Evolutionary conservation across 92 coral and sea anemone species (phyloP), one percentile per base, ranked within the genome.

Genomic region (Pocillopora meandrina): DNA sequence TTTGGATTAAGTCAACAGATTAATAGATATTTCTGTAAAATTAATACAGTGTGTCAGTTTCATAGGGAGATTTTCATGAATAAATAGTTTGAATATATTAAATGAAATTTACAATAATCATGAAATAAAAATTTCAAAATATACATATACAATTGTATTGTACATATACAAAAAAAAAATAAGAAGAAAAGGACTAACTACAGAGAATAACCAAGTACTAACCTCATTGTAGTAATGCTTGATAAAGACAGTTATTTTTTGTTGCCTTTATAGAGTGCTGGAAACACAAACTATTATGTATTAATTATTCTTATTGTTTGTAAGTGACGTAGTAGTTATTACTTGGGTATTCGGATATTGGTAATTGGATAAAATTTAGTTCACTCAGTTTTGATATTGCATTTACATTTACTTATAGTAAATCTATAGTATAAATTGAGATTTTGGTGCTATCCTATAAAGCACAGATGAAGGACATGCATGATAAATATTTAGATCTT

Each of bases 191-290:
- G 26, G 78, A 74, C 10, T 74, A 74, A 74, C 62, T 49, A 74
- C 61, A 74, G 78, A 74, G 78, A 74, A 74, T 74, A 74, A 74
- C 78, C 35, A 74, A 67, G 78, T 74, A 5, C 76, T 71, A 71
- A 71, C 76, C 76, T 21, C 76, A 42, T 71, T 71, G 76, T 71
- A 71, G 76, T 74, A 74, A 49, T 74, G 61, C 78, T 74, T 12
- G 78, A 6, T 74, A 56, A 62, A 74, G 19, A 74, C 78, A 56
- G 72, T 67, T 33, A 67, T 67, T 67, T 67, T 67, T 21, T 18
- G 52, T 67, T 67, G 72, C 72, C 72, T 67, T 67, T 7, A 67
- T 67, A 67, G 12, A 20, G 21, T 33, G 21, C 26, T 23, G 26
- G 26, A 23, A 23, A 23, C 26, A 23, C 26, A 23, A 23, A 23